Evolutionary conservation across 2,113 vertebrate species (phyloP), one percentile per base, ranked within the genome.

Genomic region (Lucifuga dentata): DNA sequence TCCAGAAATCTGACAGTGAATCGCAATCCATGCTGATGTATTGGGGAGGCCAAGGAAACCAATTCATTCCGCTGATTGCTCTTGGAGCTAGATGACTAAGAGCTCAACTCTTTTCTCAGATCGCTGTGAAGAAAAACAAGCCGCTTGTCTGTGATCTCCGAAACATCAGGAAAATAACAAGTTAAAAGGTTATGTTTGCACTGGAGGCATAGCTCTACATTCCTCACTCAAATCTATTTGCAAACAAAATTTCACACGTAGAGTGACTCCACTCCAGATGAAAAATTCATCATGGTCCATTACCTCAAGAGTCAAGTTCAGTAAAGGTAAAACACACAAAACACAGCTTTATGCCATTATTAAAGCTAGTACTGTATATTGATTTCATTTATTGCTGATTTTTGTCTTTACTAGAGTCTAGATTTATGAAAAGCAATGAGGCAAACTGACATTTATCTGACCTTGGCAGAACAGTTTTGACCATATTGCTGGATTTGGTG

Each of bases 261-360:
- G 67, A 62, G 58, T 26, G 51, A 48, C 35, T 46, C 41, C 8
- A 10, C 55, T 12, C 16, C 3, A 20, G 63, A 39, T 74, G 21
- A 43, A 39, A 61, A 38, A 66, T 52, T 68, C 74, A 72, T 26
- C 74, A 86, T 86, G 81, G 48, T 50, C 52, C 56, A 33, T 7
- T 60, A 52, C 36, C 7, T 44, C 21, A 11, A 26, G 35, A 84
- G 62, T 53, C 70, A 32, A 78, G 48, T 26, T 67, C 61, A 82
- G 21, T 80, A 76, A 80, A 87, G 84, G 86, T 90, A 82, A 80
- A 19, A 59, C 29, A 51, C 12, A 52, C 57, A 45, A 5, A 32
- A 1, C 15, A 8, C 1, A 4, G 1, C 32, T 69, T 55, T 3
- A 32, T 56, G 23, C 51, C 24, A 10, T 57, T 26, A 39, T 71